phyloP scores from a whole-genome alignment of 2,797 vertebrate genomes.

The Typhlichthys eigenmanni region DNA sequence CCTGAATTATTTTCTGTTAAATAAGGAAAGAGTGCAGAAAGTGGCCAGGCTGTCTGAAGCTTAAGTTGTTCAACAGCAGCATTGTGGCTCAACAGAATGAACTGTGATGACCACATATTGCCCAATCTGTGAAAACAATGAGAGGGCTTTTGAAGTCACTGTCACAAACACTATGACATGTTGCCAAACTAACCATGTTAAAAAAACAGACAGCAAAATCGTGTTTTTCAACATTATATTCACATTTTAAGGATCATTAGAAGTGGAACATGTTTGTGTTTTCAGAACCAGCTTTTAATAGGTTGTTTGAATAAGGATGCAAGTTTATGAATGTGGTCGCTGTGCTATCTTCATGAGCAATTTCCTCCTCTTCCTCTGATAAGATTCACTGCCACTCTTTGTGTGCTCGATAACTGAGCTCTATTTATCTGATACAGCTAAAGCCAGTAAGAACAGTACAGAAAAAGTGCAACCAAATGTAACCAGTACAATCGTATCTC shows the following conservation, averaged over 20 bases:
- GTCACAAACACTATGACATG: slow-evolving; percentile 23
- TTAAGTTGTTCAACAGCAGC: slow-evolving; percentile 55
- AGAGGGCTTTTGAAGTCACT: slow-evolving; percentile 31
- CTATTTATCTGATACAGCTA: slow-evolving; percentile 62
- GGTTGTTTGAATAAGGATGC: slow-evolving; percentile 41
- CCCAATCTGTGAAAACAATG: slow-evolving; percentile 22
- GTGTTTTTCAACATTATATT: slow-evolving; percentile 3
- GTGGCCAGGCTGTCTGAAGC: slow-evolving; percentile 34
- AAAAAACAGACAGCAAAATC: slow-evolving; percentile 12
- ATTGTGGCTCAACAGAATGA: slow-evolving; percentile 46
- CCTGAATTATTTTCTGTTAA: slow-evolving; percentile 24
- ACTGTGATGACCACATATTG: slow-evolving; percentile 51
- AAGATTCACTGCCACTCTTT: slow-evolving; percentile 58
- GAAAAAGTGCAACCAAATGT: slow-evolving; percentile 29
- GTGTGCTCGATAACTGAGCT: slow-evolving; percentile 43
- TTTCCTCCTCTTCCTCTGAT: slow-evolving; percentile 72
- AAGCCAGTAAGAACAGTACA: slow-evolving; percentile 43
- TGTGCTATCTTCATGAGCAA: slow-evolving; percentile 65
- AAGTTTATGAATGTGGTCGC: slow-evolving; percentile 46
- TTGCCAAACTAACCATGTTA: slow-evolving; percentile 9
- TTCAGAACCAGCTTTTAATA: slow-evolving; percentile 15
- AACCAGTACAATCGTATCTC: slow-evolving; percentile 20
- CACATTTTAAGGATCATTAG: slow-evolving; percentile 8
- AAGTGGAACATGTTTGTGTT: slow-evolving; percentile 15
- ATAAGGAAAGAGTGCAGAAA: slow-evolving; percentile 17